Base-by-base conservation (phyloP, 2,888 invertebrate species). In the Tetranychus piercei region DNA sequence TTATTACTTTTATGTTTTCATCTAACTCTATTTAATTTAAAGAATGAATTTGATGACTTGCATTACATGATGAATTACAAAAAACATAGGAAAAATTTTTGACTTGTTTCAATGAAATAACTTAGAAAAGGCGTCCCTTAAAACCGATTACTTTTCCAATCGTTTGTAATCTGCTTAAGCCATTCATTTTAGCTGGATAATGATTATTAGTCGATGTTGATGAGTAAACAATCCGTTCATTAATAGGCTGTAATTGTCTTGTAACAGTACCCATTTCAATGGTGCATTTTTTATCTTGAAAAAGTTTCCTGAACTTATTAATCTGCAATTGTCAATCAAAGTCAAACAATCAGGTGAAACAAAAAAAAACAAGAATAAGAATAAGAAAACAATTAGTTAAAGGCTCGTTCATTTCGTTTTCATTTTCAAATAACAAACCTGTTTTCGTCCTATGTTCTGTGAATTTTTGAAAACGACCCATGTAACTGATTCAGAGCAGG, bases 381-480 rank as follows among this genome's bases (percentile, higher is more conserved):
- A 7, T 55, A 55, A 55, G 7, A 55, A 3, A 7, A 55, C 55
- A 55, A 55, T 55, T 55, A 55, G 6, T 55, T 3, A 55, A 55
- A 55, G 15, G 9, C 9, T 55, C 55, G 55, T 55, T 55, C 9
- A 55, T 55, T 7, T 4, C 34, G 9, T 7, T 55, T 55, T 15
- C 15, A 15, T 15, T 55, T 9, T 55, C 55, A 55, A 55, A 15
- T 69, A 5, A 20, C 73, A 20, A 11, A 73, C 73, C 73, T 73
- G 73, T n/a, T n/a, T 55, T 23, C 64, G 6, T 23, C 73, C 73
- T 18, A 73, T 73, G 20, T 23, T 18, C 11, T n/a, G 34, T 20
- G 22, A 34, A 65, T 73, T 67, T n/a, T 43, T 23, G 44, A 73
- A 67, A n/a, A 73, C 67, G 15, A 67, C n/a, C 73, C 73, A 73